phyloP scores from a whole-genome alignment of 2,888 invertebrate species.

The Galerucella calmariensis region DNA sequence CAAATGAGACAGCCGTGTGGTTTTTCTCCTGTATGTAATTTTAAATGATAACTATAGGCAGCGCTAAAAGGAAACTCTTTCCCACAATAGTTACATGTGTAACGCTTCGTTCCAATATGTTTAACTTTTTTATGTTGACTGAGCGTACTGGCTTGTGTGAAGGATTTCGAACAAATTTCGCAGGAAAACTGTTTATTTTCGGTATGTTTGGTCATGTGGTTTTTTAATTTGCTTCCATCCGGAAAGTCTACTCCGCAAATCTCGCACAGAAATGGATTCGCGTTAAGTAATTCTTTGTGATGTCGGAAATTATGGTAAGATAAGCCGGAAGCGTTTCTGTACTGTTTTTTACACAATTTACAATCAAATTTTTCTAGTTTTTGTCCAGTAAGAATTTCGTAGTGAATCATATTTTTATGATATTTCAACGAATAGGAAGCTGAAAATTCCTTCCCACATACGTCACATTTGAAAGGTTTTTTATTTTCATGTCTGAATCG shows the following conservation, averaged over 20 bases:
- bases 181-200: slow-evolving; percentile 27
- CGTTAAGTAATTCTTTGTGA: slow-evolving; percentile 35
- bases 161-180: slow-evolving; percentile 36
- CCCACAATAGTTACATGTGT: slow-evolving; percentile 55
- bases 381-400: slow-evolving; percentile 53
- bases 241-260: slow-evolving; percentile 36
- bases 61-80: slow-evolving; percentile 58
- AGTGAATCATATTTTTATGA: slow-evolving; percentile 36
- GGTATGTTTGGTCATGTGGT: slow-evolving; percentile 34
- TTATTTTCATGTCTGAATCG: neutral
- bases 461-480: neutral
- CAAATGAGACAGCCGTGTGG: slow-evolving; percentile 41
- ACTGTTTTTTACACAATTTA: slow-evolving; percentile 43
- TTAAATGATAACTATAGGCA: slow-evolving; percentile 66
- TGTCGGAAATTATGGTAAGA: slow-evolving; percentile 54
- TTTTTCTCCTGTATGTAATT: slow-evolving; percentile 57
- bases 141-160: slow-evolving; percentile 42
- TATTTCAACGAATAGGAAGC: neutral
- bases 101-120: slow-evolving; percentile 60
- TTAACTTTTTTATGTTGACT: slow-evolving; percentile 48
- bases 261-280: slow-evolving; percentile 54
- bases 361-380: slow-evolving; percentile 61
- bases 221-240: slow-evolving; percentile 4
- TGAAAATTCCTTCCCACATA: neutral
- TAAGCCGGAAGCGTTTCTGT: slow-evolving; percentile 53